Evolutionary conservation across 2,888 invertebrate genomes (phyloP).

Genomic region (Poecilus cupreus): DNA sequence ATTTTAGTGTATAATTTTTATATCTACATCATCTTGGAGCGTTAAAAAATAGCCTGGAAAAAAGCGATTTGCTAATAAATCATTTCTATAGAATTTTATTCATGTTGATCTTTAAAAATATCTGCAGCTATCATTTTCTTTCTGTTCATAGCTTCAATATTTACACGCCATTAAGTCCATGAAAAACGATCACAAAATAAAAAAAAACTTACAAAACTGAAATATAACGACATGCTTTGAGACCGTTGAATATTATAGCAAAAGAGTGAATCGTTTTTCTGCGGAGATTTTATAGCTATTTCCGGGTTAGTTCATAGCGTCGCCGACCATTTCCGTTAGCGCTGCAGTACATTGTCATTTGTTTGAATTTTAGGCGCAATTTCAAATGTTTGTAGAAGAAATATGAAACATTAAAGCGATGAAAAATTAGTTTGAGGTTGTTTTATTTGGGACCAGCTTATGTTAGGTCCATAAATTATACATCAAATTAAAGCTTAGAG

Average conservation of each 20-base stretch:
- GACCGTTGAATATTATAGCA: not conserved
- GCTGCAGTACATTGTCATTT: conserved; percentile 65
- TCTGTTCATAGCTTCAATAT: conserved; percentile 68
- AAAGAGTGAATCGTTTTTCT: not conserved
- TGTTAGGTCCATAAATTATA: no score
- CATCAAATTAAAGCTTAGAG: no score
- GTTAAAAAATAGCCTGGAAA: no score
- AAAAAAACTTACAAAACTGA: conserved; percentile 47
- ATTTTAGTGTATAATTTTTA: no score
- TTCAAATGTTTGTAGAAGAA: conserved; percentile 62
- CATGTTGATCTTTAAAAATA: no score
- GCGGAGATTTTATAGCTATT: conserved; percentile 69
- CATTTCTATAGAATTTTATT: no score
- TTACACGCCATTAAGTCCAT: conserved; percentile 78
- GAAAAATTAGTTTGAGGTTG: no score
- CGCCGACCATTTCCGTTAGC: conserved; percentile 64
- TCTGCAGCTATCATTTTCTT: no score
- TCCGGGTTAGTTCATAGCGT: conserved; percentile 66
- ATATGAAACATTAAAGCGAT: no score
- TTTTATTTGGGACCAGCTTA: no score
- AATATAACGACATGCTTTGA: not conserved
- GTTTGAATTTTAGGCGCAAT: conserved; percentile 68
- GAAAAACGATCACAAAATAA: conserved; percentile 73
- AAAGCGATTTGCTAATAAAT: no score
- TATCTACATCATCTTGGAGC: no score